Evolutionary conservation across 2,888 invertebrate genomes (phyloP), one percentile per base, ranked within the genome.

Genomic region (Chrysolina americana): DNA sequence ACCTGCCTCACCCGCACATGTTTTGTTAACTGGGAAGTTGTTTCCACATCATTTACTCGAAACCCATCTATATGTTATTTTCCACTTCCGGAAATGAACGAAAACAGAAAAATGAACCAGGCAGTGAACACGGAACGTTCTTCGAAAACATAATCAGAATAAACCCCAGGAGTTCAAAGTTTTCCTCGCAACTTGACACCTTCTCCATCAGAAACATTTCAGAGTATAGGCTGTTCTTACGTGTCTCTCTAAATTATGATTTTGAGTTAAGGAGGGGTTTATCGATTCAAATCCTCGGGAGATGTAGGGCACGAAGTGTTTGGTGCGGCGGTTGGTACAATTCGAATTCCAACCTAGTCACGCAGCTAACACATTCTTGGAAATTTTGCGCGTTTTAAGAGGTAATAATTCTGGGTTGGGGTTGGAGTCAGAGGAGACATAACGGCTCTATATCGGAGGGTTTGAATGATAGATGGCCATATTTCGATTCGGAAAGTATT

Each of bases 301-400:
- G 53, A 68, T 68, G 68, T 65, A 65, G 68, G 68, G 53, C 68
- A 53, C 53, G 41, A 41, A 36, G 13, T 28, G 68, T 65, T 21
- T 19, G 68, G 41, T 48, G 41, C 21, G 41, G 53, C 21, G 41
- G 41, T 41, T 68, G 53, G 68, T 41, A 68, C 50, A 41, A 53
- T 53, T 68, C 53, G 21, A 53, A 68, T 68, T 53, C 36, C 53
- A 53, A 53, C 68, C 19, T n/a, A 68, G 68, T 68, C 68, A 68
- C 68, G 68, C 68, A 53, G n/a, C 23, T 68, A 50, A 53, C 53
- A 53, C 68, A 41, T 68, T 48, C 48, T 53, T 28, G 59, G 36
- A n/a, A 59, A 23, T 59, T 59, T 59, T 59, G 59, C 36, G 59
- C 59, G 28, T 59, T 59, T 59, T 15, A 36, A n/a, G 59, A 10